Conservation (phyloP, 2,888 invertebrate genomes). For the Leptopilina drosophilae region DNA sequence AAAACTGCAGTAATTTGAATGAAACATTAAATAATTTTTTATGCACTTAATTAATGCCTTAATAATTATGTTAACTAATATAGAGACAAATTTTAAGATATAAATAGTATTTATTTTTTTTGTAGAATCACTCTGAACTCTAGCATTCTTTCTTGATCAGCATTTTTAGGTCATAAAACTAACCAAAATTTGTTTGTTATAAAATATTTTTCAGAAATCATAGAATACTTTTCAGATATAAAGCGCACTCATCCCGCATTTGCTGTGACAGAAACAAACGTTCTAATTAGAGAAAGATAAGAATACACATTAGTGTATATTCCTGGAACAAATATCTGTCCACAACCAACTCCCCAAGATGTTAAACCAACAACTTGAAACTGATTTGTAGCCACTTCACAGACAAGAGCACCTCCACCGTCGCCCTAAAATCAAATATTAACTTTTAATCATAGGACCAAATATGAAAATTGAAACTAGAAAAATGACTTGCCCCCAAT, state of each 20-base stretch:
- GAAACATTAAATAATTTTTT: no score
- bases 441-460: slow-evolving; percentile 6
- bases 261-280: slow-evolving; percentile 14
- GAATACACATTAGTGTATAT: slow-evolving; percentile 87
- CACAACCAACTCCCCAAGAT: slow-evolving; percentile 88
- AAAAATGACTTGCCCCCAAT: background rate
- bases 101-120: no score
- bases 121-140: no score
- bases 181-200: no score
- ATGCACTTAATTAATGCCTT: no score
- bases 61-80: no score
- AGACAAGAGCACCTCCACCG: slow-evolving; percentile 86
- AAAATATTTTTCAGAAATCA: no score
- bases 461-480: background rate
- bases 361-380: slow-evolving; percentile 84
- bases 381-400: slow-evolving; percentile 78
- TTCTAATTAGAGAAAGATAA: slow-evolving; percentile 79
- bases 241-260: background rate
- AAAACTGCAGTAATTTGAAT: no score
- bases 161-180: no score
- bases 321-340: slow-evolving; percentile 84
- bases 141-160: no score
- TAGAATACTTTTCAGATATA: no score
- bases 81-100: no score
- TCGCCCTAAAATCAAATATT: slow-evolving; percentile 80